Evolutionary conservation across 2,113 vertebrate species (phyloP).

Genomic region (Calidris pugnax): DNA sequence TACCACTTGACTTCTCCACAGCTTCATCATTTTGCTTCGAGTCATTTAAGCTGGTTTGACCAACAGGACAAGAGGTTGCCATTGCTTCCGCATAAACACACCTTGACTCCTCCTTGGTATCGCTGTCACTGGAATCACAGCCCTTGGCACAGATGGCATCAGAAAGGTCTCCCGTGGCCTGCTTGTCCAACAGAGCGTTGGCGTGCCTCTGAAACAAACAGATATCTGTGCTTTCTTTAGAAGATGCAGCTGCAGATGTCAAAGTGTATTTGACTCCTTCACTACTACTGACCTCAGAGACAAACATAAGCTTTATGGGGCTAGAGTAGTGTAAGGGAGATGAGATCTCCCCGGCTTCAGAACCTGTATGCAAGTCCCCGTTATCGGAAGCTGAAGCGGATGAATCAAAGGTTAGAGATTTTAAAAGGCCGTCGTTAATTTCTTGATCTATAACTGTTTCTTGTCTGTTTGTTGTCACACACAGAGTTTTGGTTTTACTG

Average conservation of each 20-base stretch:
- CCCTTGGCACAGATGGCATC: not conserved
- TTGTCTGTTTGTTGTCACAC: not conserved
- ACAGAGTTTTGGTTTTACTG: constrained; percentile 40
- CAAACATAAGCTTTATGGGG: constrained; percentile 96
- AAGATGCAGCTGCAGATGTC: constrained; percentile 79
- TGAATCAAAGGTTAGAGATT: constrained; percentile 46
- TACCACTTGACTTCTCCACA: constrained; percentile 40
- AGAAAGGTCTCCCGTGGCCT: constrained; percentile 9
- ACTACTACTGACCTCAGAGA: constrained; percentile 84
- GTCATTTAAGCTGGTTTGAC: constrained; percentile 46
- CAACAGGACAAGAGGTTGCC: constrained; percentile 5
- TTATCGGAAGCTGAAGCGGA: not conserved
- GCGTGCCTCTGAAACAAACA: constrained; percentile 29
- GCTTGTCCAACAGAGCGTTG: not conserved
- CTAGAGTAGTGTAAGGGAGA: constrained; percentile 81
- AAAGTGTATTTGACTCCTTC: constrained; percentile 91
- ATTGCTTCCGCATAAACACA: not conserved
- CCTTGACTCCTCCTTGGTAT: constrained; percentile 2
- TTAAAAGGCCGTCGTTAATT: constrained; percentile 6
- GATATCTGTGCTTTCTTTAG: constrained; percentile 59
- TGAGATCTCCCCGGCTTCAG: constrained; percentile 9
- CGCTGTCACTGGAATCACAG: constrained; percentile 3
- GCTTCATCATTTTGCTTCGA: constrained; percentile 35
- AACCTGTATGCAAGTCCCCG: not conserved
- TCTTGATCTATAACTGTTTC: constrained; percentile 27